phyloP scores from a whole-genome alignment of 92 coral and sea anemone species.

The Muricea muricata region DNA sequence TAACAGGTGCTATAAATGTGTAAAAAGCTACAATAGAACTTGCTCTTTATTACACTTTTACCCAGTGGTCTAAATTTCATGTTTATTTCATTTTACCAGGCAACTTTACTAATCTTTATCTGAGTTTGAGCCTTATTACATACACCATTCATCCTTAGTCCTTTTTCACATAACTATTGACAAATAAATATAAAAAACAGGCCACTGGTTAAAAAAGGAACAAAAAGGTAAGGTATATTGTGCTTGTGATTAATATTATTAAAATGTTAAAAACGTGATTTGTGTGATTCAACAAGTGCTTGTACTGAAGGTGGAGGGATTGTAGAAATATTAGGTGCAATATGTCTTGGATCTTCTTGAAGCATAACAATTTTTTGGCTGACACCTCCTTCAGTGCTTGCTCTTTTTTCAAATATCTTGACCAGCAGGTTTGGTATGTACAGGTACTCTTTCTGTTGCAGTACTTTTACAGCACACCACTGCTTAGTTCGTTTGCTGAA shows the following conservation, averaged over 20 bases:
- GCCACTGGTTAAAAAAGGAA: no score
- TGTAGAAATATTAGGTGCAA: neutral
- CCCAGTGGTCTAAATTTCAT: no score
- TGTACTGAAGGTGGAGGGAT: slow-evolving; percentile 19
- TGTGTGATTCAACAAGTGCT: neutral
- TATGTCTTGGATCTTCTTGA: neutral
- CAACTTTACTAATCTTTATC: no score
- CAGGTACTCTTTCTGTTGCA: neutral
- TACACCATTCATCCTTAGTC: no score
- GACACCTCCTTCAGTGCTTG: neutral
- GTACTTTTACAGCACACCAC: neutral
- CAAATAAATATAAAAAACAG: no score
- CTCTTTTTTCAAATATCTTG: slow-evolving; percentile 1
- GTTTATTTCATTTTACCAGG: no score
- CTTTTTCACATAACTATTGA: no score
- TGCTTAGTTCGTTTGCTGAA: slow-evolving; percentile 10
- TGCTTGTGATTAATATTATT: slow-evolving; percentile 62
- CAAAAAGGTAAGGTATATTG: no score
- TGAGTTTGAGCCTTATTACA: no score
- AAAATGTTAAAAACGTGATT: neutral
- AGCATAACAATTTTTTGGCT: neutral
- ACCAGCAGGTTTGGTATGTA: slow-evolving; percentile 4
- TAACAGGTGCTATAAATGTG: no score
- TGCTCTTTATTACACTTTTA: no score
- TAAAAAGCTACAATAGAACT: no score